Evolutionary conservation across 2,113 vertebrate species (phyloP), one percentile per base, ranked within the genome.

Genomic region (Rhabdomys dilectus): DNA sequence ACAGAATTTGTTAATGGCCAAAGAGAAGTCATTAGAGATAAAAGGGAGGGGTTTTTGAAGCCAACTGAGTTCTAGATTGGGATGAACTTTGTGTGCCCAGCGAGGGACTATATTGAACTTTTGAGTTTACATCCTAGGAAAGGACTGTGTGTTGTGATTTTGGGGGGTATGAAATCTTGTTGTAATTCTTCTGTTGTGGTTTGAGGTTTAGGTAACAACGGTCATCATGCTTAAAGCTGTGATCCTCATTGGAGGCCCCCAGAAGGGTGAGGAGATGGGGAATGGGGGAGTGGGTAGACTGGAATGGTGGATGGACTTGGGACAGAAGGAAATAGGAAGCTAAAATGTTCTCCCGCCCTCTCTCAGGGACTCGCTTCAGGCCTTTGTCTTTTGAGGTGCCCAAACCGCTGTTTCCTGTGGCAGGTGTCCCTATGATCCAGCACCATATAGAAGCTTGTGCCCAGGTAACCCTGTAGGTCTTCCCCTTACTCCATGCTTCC

Each of bases 321-420:
- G 39, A 3, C 24, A 78, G 53, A 56, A 11, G 85, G 53, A 78
- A 48, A 26, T 19, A 36, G 72, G 72, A 84, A 22, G 53, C 60
- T 93, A 29, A 95, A 94, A 64, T 60, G 36, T 90, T 13, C 70
- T 93, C 3, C 84, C 91, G 9, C 95, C 39, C 64, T 93, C 70
- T 94, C 64, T 4, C 97, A 99, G 99, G 99, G 29, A 99, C 99
- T 48, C 98, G 99, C 86, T 99, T 99, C 98, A 99, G 99, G 56
- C 99, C 99, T 53, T 98, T 99, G 94, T 99, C 99, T 5, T 99
- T 99, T 94, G 99, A 99, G 97, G 99, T 99, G 76, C 99, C 99
- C 80, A 99, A 99, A 98, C 99, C 99, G 1, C 98, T 99, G 82
- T 99, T 99, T 97, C 99, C 99, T 15, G 99, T 99, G 76, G 99